Conservation (phyloP, 1,140 invertebrate species). For the Drosophila burlai region DNA sequence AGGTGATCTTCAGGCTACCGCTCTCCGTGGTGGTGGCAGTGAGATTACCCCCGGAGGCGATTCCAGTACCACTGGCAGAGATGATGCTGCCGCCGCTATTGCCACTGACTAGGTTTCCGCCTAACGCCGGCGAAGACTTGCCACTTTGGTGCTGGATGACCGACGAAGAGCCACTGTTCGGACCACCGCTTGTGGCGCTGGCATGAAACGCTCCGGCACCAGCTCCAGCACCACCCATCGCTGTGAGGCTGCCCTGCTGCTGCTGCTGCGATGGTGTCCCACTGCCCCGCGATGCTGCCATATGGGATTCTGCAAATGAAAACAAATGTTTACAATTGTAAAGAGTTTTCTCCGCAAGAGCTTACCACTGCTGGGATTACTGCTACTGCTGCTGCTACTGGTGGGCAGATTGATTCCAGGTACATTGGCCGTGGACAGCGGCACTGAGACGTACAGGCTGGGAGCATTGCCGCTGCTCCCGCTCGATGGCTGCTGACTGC, state of each 20-base stretch:
- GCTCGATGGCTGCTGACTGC: conserved; percentile 27
- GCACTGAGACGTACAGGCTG: conserved; percentile 83
- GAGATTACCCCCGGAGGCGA: conserved; percentile 40
- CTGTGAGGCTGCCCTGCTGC: conserved; percentile 32
- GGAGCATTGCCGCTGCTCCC: conserved; percentile 60
- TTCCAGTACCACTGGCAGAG: conserved; percentile 22
- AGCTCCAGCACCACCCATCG: conserved; percentile 5
- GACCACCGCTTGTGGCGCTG: conserved; percentile 13
- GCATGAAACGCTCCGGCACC: conserved; percentile 18
- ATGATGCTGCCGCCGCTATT: conserved; percentile 54
- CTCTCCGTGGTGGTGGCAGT: conserved; percentile 83
- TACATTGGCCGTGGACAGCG: conserved; percentile 84
- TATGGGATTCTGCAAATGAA: conserved; percentile 37
- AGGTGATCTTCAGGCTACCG: conserved; percentile 86
- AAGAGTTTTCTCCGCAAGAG: neutral
- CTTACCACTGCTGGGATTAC: conserved; percentile 49
- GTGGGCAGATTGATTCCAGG: conserved; percentile 84
- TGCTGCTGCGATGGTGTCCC: conserved; percentile 36
- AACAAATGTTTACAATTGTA: neutral
- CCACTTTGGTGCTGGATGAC: conserved; percentile 77
- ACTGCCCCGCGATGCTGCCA: conserved; percentile 3
- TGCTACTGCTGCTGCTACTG: conserved; percentile 39
- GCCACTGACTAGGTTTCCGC: conserved; percentile 61
- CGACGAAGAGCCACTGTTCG: conserved; percentile 36
- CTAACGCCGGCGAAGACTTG: conserved; percentile 72